A percentile compares a stretch with the other conserved stretches of the same genome.
phyloP scores from a whole-genome alignment of 2,888 invertebrate genomes.

The Tetragonula carbonaria region DNA sequence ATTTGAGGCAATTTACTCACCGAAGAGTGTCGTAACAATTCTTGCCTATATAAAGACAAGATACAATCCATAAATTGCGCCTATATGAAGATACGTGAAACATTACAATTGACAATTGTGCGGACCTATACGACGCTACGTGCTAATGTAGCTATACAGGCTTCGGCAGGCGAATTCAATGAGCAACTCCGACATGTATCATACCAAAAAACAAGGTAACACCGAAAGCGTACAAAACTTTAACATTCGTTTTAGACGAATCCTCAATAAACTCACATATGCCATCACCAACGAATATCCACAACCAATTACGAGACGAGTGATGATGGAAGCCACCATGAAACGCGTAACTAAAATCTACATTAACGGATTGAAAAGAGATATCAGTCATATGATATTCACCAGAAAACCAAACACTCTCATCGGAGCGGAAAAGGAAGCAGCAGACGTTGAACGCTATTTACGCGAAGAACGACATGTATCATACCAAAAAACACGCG shows the following conservation, averaged over 20 bases:
- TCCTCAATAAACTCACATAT: background rate
- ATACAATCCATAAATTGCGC: constrained; percentile 90
- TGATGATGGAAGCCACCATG: no score
- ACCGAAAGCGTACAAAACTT: background rate
- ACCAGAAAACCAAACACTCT: no score
- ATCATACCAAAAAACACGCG: background rate
- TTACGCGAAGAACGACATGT: background rate
- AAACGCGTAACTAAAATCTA: no score
- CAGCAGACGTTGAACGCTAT: background rate
- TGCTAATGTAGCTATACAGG: background rate
- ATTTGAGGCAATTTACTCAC: no score
- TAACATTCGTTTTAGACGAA: background rate
- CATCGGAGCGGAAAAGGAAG: background rate
- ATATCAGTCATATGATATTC: no score
- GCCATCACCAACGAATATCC: background rate
- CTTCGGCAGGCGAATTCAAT: background rate
- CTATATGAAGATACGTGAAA: constrained; percentile 90
- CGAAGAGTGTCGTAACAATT: no score
- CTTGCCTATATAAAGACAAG: no score
- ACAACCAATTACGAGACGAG: no score
- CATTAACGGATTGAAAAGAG: no score
- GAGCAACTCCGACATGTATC: background rate
- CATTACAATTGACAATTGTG: no score
- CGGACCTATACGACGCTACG: no score
- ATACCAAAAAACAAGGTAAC: background rate